phyloP scores from a whole-genome alignment of 2,797 vertebrate species.

The Gobionotothen gibberifrons region DNA sequence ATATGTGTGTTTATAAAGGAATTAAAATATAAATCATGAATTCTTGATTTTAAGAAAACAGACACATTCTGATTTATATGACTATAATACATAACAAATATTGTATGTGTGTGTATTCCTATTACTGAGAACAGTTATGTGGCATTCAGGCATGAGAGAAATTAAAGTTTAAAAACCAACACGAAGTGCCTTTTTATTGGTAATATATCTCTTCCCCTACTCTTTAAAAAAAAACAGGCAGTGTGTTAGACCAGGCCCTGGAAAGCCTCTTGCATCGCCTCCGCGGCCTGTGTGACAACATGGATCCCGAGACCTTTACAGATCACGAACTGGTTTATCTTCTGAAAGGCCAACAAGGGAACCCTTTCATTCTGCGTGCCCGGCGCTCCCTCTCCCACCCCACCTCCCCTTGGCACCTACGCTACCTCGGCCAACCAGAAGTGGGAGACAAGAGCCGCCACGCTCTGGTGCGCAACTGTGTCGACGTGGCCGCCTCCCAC shows the following conservation, averaged over 20 bases:
- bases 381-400: conserved; percentile 91
- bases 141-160: too few species aligned
- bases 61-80: too few species aligned
- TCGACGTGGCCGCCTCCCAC: conserved; percentile 95
- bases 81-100: too few species aligned
- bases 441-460: conserved; percentile 96
- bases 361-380: conserved; percentile 94
- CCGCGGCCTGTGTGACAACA: conserved; percentile 96
- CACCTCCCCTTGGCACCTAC: conserved; percentile 92
- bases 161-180: too few species aligned
- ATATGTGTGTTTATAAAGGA: too few species aligned
- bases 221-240: conserved; percentile 80
- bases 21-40: too few species aligned
- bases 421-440: conserved; percentile 96
- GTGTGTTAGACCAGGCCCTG: conserved; percentile 94
- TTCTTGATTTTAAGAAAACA: too few species aligned
- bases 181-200: too few species aligned
- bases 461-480: conserved; percentile 93
- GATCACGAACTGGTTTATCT: conserved; percentile 98
- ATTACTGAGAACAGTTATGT: too few species aligned
- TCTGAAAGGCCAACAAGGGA: conserved; percentile 96
- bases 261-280: conserved; percentile 95
- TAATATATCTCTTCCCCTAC: conserved; percentile 1
- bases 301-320: conserved; percentile 94
- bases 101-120: too few species aligned